Conservation (phyloP, 2,888 invertebrate genomes). For the Oxystoma pomonae region DNA sequence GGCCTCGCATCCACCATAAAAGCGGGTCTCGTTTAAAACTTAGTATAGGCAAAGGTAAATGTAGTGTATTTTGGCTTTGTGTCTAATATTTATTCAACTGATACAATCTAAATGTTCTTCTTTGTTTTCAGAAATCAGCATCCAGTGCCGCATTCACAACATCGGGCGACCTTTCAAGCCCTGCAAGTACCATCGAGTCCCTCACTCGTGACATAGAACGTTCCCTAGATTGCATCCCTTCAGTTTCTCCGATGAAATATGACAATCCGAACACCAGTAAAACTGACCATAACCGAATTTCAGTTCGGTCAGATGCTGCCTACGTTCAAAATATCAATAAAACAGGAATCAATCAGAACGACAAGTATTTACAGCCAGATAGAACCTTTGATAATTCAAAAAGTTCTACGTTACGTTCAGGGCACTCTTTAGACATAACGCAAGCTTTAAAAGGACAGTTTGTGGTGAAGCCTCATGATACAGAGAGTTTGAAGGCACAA, state of each 20-base stretch:
- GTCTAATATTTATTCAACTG: too few relatives aligned
- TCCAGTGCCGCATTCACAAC: constrained; percentile 35
- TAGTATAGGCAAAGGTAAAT: too few relatives aligned
- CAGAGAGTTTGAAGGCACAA: constrained; percentile 62
- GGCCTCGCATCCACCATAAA: too few relatives aligned
- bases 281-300: background rate
- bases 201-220: constrained; percentile 79
- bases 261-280: constrained; percentile 15
- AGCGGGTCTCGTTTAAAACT: too few relatives aligned
- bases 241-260: constrained; percentile 34
- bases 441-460: constrained; percentile 53
- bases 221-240: constrained; percentile 57
- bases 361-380: constrained; percentile 14
- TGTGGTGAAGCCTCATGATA: constrained; percentile 62
- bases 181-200: constrained; percentile 75
- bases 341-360: constrained; percentile 23
- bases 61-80: too few relatives aligned
- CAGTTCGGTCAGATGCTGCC: constrained; percentile 5
- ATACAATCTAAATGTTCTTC: constrained; percentile 14
- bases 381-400: constrained; percentile 21
- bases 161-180: constrained; percentile 60
- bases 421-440: constrained; percentile 43
- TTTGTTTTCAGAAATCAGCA: constrained; percentile 37
- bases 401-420: constrained; percentile 34
- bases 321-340: background rate